phyloP scores from a whole-genome alignment of 2,888 invertebrate species.

The Diaperis boleti region DNA sequence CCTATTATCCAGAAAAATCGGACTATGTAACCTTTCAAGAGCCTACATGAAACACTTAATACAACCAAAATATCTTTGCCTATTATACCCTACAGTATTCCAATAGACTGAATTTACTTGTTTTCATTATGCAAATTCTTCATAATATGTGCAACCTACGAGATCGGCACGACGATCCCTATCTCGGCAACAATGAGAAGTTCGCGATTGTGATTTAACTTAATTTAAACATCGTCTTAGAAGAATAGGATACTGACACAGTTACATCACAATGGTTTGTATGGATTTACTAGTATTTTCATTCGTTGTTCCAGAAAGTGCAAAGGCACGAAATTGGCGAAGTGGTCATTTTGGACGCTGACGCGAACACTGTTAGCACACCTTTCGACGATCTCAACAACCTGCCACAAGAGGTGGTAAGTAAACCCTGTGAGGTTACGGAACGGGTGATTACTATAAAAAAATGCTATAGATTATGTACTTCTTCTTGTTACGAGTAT shows the following conservation, averaged over 20 bases:
- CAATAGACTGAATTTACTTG: constrained; percentile 4
- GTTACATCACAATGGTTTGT: constrained; percentile 7
- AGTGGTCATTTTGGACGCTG: constrained; percentile 94
- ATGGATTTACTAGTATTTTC: constrained; percentile 1
- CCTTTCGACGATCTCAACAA: constrained; percentile 92
- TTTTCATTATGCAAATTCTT: constrained; percentile 23
- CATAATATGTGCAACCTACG: constrained; percentile 3
- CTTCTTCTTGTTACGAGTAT: too few species aligned
- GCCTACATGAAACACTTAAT: too few species aligned
- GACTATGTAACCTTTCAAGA: too few species aligned
- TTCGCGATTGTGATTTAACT: constrained; percentile 23
- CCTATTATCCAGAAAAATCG: too few species aligned
- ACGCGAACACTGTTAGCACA: constrained; percentile 86
- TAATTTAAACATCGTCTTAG: constrained; percentile 22
- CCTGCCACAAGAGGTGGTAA: constrained; percentile 91
- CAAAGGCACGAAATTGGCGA: constrained; percentile 90
- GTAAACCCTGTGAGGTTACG: constrained; percentile 47
- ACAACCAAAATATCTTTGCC: too few species aligned
- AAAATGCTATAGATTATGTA: too few species aligned
- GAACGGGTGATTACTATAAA: too few species aligned
- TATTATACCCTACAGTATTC: too few species aligned
- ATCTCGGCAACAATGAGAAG: constrained; percentile 19
- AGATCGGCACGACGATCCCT: constrained; percentile 2
- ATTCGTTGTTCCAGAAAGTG: constrained; percentile 72
- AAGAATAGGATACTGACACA: constrained; percentile 8